phyloP scores from a whole-genome alignment of 2,797 vertebrate species.

The Macropodus opercularis region DNA sequence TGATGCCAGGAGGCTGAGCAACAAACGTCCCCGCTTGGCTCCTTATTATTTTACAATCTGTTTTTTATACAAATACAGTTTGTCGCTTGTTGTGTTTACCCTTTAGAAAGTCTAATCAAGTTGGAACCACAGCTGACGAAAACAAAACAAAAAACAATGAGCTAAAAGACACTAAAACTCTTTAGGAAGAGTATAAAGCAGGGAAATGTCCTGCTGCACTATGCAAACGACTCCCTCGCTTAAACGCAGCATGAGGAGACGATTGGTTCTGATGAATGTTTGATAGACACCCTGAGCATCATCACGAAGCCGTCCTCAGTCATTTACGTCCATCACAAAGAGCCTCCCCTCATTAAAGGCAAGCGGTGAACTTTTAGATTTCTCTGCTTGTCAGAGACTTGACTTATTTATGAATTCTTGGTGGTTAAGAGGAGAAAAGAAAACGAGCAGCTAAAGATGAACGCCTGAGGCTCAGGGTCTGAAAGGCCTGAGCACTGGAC shows the following conservation, averaged over 20 bases:
- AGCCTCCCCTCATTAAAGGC: background rate
- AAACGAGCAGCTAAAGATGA: slow-evolving; percentile 10
- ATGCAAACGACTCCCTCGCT: background rate
- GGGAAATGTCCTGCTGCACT: background rate
- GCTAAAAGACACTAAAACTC: background rate
- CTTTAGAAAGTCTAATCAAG: background rate
- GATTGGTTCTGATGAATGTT: background rate
- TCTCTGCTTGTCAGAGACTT: background rate
- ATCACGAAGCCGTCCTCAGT: background rate
- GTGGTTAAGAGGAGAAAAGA: slow-evolving; percentile 12
- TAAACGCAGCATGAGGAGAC: background rate
- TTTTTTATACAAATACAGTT: background rate
- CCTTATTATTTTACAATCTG: background rate
- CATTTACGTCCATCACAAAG: background rate
- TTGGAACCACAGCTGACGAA: background rate
- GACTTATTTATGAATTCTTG: slow-evolving; percentile 20
- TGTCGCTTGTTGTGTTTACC: background rate
- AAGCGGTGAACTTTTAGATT: background rate
- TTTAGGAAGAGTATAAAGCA: background rate
- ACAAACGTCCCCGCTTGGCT: background rate
- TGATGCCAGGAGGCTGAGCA: background rate
- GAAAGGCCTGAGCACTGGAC: background rate
- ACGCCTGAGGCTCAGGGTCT: slow-evolving; percentile 3
- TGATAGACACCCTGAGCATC: background rate
- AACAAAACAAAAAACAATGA: background rate